These are phyloP conservation scores for Dendrocincla tyrannina DNA, from an alignment of 2,797 vertebrate species.

Conservation along the genomic window DNA sequence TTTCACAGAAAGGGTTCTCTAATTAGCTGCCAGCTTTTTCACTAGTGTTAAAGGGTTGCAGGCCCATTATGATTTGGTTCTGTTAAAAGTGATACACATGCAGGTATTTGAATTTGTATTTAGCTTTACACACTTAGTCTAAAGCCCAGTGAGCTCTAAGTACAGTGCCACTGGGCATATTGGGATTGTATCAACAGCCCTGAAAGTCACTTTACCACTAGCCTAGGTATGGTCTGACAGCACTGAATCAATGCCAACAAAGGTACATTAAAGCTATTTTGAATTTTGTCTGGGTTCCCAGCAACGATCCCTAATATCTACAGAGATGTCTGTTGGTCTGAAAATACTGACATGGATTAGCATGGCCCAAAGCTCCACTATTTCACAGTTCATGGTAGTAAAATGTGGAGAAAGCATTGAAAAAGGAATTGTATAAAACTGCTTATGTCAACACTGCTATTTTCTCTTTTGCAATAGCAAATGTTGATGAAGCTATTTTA, in stretches of 20 bases:
- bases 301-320: rapidly evolving
- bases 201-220: neutral
- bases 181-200: neutral
- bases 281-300: neutral
- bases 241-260: neutral
- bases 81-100: neutral
- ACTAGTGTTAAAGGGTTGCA: neutral
- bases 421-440: neutral
- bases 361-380: neutral
- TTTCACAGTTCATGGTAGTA: neutral
- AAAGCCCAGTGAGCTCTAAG: neutral
- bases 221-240: neutral
- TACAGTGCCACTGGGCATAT: neutral
- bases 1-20: neutral
- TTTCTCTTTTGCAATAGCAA: neutral
- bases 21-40: neutral
- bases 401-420: neutral
- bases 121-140: neutral
- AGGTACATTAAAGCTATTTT: neutral
- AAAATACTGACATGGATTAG: neutral
- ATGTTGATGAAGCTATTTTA: neutral
- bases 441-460: neutral
- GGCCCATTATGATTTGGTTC: neutral
- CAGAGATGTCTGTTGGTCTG: neutral
- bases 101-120: neutral